phyloP scores from a whole-genome alignment of 2,888 invertebrate species.

The Melanargia galathea region DNA sequence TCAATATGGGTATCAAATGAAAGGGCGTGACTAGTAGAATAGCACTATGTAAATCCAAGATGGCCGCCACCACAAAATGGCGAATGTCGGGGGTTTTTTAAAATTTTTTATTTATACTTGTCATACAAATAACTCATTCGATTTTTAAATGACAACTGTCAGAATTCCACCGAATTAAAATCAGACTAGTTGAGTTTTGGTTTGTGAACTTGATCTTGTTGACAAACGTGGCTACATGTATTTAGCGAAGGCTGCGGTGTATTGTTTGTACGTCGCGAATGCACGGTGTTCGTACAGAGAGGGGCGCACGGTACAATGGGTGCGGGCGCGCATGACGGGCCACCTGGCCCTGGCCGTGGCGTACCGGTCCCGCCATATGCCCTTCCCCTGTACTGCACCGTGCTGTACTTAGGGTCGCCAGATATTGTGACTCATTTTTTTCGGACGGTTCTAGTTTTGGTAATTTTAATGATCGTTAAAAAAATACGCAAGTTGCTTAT shows the following conservation, averaged over 20 bases:
- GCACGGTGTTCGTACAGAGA: slow-evolving; percentile 47
- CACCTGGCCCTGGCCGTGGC: slow-evolving; percentile 79
- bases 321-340: slow-evolving; percentile 80
- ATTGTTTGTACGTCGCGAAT: slow-evolving; percentile 49
- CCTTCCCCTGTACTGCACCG: slow-evolving; percentile 48
- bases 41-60: too few species aligned
- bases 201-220: not conserved
- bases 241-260: slow-evolving; percentile 55
- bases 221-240: slow-evolving; percentile 42
- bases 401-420: slow-evolving; percentile 35
- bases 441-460: not conserved
- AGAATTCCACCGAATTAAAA: too few species aligned
- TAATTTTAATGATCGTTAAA: too few species aligned
- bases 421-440: slow-evolving; percentile 1
- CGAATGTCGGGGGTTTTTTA: too few species aligned
- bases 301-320: slow-evolving; percentile 65
- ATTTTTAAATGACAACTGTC: too few species aligned
- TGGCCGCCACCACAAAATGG: too few species aligned
- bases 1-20: too few species aligned
- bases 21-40: too few species aligned
- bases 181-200: too few species aligned
- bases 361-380: slow-evolving; percentile 79
- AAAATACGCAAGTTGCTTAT: too few species aligned
- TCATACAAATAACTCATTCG: too few species aligned
- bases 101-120: too few species aligned